Evolutionary conservation across 2,797 vertebrate genomes (phyloP).

Genomic region (Oreochromis grahami): DNA sequence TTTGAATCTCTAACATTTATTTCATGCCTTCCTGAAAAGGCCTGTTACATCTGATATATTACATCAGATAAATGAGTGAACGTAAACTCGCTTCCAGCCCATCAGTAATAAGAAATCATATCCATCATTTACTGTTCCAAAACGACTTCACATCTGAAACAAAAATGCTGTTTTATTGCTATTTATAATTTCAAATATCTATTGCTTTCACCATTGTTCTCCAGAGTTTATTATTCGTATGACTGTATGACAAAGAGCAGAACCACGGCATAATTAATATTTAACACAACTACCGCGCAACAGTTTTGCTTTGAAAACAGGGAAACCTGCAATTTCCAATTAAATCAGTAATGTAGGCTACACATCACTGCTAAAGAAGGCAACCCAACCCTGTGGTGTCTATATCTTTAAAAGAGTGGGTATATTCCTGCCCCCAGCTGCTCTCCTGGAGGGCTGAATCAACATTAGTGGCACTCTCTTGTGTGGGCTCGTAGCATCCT

Average conservation of each 20-base stretch:
- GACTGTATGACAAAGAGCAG: neutral
- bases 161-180: neutral
- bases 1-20: neutral
- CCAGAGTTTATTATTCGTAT: neutral
- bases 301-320: neutral
- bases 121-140: neutral
- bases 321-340: neutral
- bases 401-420: neutral
- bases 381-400: neutral
- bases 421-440: neutral
- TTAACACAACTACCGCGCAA: neutral
- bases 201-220: neutral
- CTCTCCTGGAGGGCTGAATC: neutral
- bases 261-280: neutral
- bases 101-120: neutral
- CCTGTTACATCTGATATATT: neutral
- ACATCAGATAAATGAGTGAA: neutral
- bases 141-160: neutral
- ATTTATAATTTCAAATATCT: neutral
- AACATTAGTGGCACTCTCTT: constrained; percentile 32
- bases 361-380: neutral
- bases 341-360: neutral
- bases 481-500: neutral
- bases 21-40: neutral
- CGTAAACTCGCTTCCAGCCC: neutral